Evolutionary conservation across 2,888 invertebrate genomes (phyloP).

Genomic region (Drosophila ezoana): DNA sequence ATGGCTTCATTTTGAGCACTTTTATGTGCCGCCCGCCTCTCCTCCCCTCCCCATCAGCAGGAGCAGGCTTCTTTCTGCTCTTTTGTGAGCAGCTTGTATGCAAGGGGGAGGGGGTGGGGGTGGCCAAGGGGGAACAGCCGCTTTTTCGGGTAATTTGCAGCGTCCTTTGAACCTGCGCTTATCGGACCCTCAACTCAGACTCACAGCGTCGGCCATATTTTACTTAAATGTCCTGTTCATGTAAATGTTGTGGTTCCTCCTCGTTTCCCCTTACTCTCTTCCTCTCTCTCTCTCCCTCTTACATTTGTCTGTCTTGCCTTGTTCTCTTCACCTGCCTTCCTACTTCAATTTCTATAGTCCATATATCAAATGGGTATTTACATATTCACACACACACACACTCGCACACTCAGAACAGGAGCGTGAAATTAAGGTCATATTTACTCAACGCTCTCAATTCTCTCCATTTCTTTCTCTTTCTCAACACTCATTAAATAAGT

Average conservation of each 20-base stretch:
- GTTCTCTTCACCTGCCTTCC: conserved; percentile 3
- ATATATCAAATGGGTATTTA: conserved; percentile 71
- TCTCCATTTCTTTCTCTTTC: not conserved
- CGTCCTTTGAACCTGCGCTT: conserved; percentile 70
- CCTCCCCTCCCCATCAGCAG: not conserved
- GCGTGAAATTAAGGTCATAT: conserved; percentile 72
- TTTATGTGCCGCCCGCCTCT: conserved; percentile 58
- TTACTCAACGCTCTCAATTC: conserved; percentile 21
- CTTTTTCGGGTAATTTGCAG: conserved; percentile 72
- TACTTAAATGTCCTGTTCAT: conserved; percentile 76
- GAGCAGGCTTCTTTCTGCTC: conserved; percentile 21
- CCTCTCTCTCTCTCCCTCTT: not conserved
- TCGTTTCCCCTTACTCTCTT: not conserved
- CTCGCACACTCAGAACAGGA: not conserved
- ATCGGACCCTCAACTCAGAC: conserved; percentile 51
- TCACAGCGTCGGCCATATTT: conserved; percentile 65
- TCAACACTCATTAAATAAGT: conserved; percentile 53
- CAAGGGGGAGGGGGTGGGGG: not conserved
- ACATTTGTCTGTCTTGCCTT: not conserved
- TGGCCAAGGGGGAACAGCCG: conserved; percentile 6
- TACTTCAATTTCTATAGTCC: conserved; percentile 41
- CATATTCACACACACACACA: conserved; percentile 3
- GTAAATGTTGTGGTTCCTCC: conserved; percentile 66
- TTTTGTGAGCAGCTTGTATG: conserved; percentile 28
- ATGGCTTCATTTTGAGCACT: conserved; percentile 78